phyloP scores from a whole-genome alignment of 2,113 vertebrate genomes.

The Bubo scandiacus region DNA sequence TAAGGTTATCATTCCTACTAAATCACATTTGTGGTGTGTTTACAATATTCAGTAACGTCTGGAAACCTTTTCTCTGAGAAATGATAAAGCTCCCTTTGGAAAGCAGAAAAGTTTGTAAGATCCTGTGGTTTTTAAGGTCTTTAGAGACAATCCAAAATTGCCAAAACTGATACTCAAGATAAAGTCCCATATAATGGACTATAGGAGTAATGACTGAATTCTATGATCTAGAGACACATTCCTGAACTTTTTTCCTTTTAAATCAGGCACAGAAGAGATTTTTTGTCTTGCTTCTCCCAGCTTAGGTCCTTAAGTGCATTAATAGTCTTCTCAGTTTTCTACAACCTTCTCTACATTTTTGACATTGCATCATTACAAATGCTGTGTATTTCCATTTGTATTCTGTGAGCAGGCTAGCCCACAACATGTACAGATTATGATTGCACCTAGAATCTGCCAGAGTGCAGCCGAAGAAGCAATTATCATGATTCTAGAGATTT shows the following conservation, averaged over 20 bases:
- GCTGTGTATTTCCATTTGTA: not conserved
- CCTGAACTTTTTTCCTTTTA: not conserved
- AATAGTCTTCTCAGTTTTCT: not conserved
- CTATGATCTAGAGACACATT: not conserved
- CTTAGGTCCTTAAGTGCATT: not conserved
- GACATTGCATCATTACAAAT: not conserved
- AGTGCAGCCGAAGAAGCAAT: slow-evolving; percentile 5
- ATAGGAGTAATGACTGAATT: not conserved
- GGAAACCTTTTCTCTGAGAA: not conserved
- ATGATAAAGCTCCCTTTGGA: not conserved
- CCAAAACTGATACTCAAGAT: fast-evolving
- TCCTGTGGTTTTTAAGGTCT: not conserved
- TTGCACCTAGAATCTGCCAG: not conserved
- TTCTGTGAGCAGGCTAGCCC: not conserved
- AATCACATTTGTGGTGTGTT: not conserved
- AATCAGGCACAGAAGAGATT: not conserved
- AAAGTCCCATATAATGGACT: not conserved
- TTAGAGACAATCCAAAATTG: not conserved
- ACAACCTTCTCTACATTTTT: not conserved
- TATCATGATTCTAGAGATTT: not conserved
- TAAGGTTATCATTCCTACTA: not conserved
- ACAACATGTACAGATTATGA: not conserved
- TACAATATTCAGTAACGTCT: not conserved
- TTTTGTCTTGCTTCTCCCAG: not conserved
- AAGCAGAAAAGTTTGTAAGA: not conserved